These are phyloP conservation scores for Trilocha varians DNA, from an alignment of 2,888 invertebrate species.

Conservation along the genomic window DNA sequence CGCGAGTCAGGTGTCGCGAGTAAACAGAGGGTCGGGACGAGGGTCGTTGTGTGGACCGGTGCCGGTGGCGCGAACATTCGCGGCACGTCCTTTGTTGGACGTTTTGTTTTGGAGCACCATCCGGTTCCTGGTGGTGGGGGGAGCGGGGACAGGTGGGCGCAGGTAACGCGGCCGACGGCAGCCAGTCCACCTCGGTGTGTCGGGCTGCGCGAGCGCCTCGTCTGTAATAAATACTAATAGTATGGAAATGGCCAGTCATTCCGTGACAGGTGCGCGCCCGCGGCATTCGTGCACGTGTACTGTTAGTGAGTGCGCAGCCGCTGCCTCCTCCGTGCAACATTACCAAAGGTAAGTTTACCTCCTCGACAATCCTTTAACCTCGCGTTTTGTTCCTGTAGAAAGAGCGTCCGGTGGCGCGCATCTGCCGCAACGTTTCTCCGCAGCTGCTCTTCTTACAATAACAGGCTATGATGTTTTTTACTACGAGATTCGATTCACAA, in stretches of 20 bases:
- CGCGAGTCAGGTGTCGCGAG: constrained; percentile 56
- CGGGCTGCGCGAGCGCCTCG: constrained; percentile 64
- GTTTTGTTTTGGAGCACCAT: constrained; percentile 72
- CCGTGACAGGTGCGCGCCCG: constrained; percentile 70
- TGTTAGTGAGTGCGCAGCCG: constrained; percentile 67
- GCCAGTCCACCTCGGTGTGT: constrained; percentile 60
- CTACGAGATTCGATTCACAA: constrained; percentile 31
- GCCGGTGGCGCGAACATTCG: constrained; percentile 64
- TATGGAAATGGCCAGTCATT: constrained; percentile 67
- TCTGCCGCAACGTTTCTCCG: constrained; percentile 59
- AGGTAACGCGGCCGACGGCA: constrained; percentile 61
- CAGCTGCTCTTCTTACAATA: constrained; percentile 60
- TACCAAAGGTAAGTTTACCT: constrained; percentile 46
- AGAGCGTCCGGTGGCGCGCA: constrained; percentile 52
- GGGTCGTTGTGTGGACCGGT: constrained; percentile 43
- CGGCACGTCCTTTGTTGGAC: constrained; percentile 72
- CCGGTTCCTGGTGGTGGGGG: constrained; percentile 69
- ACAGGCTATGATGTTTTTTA: constrained; percentile 51
- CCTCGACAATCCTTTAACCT: constrained; percentile 30
- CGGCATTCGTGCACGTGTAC: constrained; percentile 69
- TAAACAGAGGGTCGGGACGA: constrained; percentile 39
- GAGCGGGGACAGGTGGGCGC: constrained; percentile 68
- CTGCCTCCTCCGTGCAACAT: constrained; percentile 34
- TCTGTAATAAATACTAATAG: constrained; percentile 41
- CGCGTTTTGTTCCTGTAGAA: constrained; percentile 45